These are phyloP conservation scores for Chloroclysta siterata DNA, from an alignment of 2,888 invertebrate species.

Conservation along the genomic window DNA sequence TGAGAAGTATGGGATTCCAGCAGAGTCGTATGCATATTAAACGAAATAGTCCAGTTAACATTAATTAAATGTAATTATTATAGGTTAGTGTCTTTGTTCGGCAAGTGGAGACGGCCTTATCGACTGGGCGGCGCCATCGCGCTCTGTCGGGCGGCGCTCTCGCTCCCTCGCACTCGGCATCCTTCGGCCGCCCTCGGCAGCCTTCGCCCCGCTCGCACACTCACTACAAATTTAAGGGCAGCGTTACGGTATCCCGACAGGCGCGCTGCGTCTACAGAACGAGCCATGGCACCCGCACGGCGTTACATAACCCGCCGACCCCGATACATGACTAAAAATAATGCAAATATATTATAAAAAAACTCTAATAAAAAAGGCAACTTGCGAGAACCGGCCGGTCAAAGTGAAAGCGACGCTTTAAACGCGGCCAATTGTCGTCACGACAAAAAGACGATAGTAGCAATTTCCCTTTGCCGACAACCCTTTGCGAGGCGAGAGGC, in stretches of 20 bases:
- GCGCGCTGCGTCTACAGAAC: constrained; percentile 64
- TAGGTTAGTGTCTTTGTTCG: constrained; percentile 84
- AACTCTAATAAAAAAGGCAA: constrained; percentile 37
- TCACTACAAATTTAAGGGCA: constrained; percentile 81
- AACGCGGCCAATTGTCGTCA: constrained; percentile 67
- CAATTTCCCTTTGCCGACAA: constrained; percentile 78
- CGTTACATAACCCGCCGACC: constrained; percentile 61
- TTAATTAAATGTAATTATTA: constrained; percentile 84
- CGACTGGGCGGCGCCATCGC: constrained; percentile 84
- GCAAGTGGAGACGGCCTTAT: constrained; percentile 82
- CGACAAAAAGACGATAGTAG: constrained; percentile 70
- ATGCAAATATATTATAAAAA: constrained; percentile 41
- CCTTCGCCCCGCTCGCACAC: constrained; percentile 59
- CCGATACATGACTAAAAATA: constrained; percentile 52
- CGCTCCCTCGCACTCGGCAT: constrained; percentile 49
- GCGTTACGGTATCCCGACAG: constrained; percentile 71
- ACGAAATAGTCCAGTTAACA: constrained; percentile 76
- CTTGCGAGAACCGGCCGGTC: constrained; percentile 44
- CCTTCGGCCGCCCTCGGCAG: constrained; percentile 65
- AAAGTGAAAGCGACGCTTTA: constrained; percentile 58
- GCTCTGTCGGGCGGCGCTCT: constrained; percentile 64
- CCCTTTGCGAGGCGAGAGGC: constrained; percentile 75
- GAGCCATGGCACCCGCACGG: constrained; percentile 58
- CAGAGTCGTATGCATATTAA: constrained; percentile 59
- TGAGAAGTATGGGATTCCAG: background rate